These are phyloP conservation scores for Drosophila recens DNA, from an alignment of 2,888 invertebrate species.

Conservation along the genomic window DNA sequence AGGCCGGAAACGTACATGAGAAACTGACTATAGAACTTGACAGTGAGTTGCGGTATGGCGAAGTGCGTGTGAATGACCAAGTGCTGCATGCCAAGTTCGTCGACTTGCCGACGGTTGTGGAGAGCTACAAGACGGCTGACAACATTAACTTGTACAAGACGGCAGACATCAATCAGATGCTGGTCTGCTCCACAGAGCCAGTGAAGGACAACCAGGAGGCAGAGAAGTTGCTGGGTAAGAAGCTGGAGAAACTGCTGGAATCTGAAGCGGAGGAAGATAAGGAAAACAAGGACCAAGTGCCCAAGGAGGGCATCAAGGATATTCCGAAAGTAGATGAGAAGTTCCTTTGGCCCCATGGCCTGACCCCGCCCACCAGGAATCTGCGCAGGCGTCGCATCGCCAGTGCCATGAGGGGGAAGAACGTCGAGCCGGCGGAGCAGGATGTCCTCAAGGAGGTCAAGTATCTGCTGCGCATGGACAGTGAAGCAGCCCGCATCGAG, in stretches of 20 bases:
- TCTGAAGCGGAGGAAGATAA: neutral
- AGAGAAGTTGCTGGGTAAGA: neutral
- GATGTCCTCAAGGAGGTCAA: neutral
- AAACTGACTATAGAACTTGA: neutral
- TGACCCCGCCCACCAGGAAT: slow-evolving; percentile 1
- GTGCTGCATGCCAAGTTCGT: neutral
- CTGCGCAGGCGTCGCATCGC: neutral
- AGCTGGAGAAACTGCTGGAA: neutral
- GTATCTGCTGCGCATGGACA: slow-evolving; percentile 6
- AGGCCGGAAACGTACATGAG: neutral
- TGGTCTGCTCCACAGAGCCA: neutral
- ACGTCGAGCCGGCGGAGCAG: neutral
- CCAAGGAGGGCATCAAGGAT: neutral
- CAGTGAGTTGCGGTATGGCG: neutral
- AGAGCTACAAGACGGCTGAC: slow-evolving; percentile 6
- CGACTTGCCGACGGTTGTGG: slow-evolving; percentile 3
- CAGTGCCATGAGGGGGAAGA: neutral
- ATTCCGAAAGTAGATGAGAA: neutral
- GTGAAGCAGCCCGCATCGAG: neutral
- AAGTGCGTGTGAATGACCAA: slow-evolving; percentile 1
- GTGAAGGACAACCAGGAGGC: neutral
- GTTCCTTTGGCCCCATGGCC: neutral
- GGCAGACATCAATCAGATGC: neutral
- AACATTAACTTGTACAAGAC: neutral
- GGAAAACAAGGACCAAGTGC: neutral